Conservation (phyloP, 2,888 invertebrate genomes). For the Globia sparganii region DNA sequence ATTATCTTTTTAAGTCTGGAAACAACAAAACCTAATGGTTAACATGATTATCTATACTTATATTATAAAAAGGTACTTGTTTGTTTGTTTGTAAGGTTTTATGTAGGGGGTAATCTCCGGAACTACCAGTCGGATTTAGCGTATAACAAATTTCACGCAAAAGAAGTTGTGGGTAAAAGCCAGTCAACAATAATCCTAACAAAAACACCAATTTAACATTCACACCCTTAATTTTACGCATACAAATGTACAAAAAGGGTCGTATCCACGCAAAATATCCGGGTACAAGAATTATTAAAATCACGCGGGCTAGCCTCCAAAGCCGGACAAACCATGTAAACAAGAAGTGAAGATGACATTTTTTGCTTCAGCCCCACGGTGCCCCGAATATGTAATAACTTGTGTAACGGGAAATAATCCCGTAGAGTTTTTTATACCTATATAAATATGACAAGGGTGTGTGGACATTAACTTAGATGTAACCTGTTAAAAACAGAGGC, state of each 20-base stretch:
- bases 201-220: constrained; percentile 41
- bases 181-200: constrained; percentile 5
- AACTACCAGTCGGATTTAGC: background rate
- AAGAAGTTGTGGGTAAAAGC: background rate
- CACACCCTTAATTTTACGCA: constrained; percentile 24
- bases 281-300: constrained; percentile 65
- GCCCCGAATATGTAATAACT: constrained; percentile 70
- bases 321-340: constrained; percentile 58
- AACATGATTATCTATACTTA: background rate
- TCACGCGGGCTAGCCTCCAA: constrained; percentile 46
- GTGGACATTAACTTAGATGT: constrained; percentile 12
- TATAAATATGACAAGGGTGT: constrained; percentile 23
- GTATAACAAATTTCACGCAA: background rate
- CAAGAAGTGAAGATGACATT: constrained; percentile 66
- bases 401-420: constrained; percentile 56
- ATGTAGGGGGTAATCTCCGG: too few species aligned
- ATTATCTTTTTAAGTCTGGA: background rate
- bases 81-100: too few species aligned
- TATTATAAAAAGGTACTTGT: background rate
- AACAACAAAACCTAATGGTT: background rate
- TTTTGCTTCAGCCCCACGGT: constrained; percentile 51
- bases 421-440: constrained; percentile 28
- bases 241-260: constrained; percentile 37
- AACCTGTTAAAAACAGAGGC: background rate
- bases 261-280: constrained; percentile 30